Base-by-base conservation (phyloP, 2,888 invertebrate genomes). In the Morpho helenor region DNA sequence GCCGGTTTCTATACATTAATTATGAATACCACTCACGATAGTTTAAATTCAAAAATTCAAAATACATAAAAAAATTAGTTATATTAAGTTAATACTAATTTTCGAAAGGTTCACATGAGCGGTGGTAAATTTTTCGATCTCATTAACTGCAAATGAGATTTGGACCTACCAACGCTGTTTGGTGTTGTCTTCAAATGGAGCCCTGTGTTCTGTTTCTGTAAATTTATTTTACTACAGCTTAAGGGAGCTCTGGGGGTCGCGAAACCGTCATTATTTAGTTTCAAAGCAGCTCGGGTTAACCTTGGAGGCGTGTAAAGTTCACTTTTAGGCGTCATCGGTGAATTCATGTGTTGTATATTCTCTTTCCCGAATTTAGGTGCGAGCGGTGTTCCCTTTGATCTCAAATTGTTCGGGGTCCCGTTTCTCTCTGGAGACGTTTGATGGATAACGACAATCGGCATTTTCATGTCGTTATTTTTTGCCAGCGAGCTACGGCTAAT, bases 401-500 rank as follows among this genome's bases (percentile, higher is more conserved):
- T 70, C 52, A 79, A 71, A 76, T 80, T 84, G 77, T 82, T 84
- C 71, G 80, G 82, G 57, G 82, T 79, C 16, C 63, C 61, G 8
- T 61, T 70, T 7, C 54, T 68, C 50, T 77, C 76, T 3, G 70
- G 71, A 43, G 75, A 73, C 0, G 65, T 64, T 3, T 74, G 65
- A 61, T 66, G 77, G 2, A 77, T 9, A 7, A 39, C 67, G 40
- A 77, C 73, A 16, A 66, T 68, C 44, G 73, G 77, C 10, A 68
- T 2, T 7, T 63, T 48, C 7, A 57, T 40, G 61, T 73, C 79
- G 39, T 66, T 72, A 43, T 62, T 72, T 68, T 68, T 86, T 46
- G 73, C 81, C 76, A 92, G 77, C 0, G 93, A 93, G 63, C 93
- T 93, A 60, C 93, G 89, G 39, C 92, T 75, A 63, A 91, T 89